Base-by-base conservation (phyloP, 2,113 vertebrate genomes). In the Ammospiza caudacuta region DNA sequence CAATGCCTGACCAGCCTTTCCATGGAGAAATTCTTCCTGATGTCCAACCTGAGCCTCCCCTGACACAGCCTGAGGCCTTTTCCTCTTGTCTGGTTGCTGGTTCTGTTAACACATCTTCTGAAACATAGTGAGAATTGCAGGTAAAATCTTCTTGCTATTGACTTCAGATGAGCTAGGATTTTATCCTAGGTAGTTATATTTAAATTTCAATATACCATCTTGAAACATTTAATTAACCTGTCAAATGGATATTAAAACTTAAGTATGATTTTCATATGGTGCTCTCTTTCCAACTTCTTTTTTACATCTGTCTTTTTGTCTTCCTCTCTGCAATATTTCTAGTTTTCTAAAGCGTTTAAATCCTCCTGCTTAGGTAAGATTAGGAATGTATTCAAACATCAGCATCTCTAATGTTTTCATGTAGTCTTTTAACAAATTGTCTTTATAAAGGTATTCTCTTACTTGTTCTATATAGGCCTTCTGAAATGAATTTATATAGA, bases 211-310 rank as follows among this genome's bases (percentile, higher is more conserved):
- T 57, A 24, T 79, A 58, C 52, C 12, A 49, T 61, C 0, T 1
- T 54, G 52, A 90, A 90, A 78, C 41, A 21, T 68, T 73, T 63
- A 52, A 67, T 70, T 79, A 85, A 12, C 20, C 52, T 67, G 14
- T 59, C 70, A 83, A 90, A 41, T 18, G 27, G 55, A 80, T 29
- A 35, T 92, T 55, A 70, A 62, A 94, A 79, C 12, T 62, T 37
- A 92, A 93, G 88, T 88, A 91, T 94, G 83, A 95, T 86, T 92
- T 95, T 94, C 85, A 13, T 73, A 89, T 86, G 93, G 95, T 96
- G 94, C 95, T 96, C 67, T 91, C 79, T 90, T 96, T 90, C 85
- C 76, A 92, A 39, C 73, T 86, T 78, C 59, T 91, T 86, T 92
- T 93, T 94, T 76, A 67, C 68, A 90, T 15, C 33, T 83, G 16